Conservation (phyloP, 2,888 invertebrate species). For the Notocelia uddmanniana region DNA sequence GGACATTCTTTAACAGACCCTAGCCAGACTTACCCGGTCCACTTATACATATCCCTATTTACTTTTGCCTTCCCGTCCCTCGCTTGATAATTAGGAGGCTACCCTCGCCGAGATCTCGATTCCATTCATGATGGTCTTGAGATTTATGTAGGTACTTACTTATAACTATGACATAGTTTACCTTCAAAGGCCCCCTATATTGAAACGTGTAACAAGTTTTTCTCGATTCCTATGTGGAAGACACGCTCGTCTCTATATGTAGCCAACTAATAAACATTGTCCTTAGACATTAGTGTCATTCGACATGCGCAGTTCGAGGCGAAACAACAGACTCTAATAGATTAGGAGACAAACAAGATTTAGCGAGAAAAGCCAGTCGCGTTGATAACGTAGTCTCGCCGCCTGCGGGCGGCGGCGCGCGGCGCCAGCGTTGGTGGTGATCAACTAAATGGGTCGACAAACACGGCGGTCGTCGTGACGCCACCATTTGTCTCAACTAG, state of each 20-base stretch:
- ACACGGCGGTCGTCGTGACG: conserved; percentile 69
- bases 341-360: conserved; percentile 41
- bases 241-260: neutral
- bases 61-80: conserved; percentile 60
- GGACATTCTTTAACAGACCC: conserved; percentile 80
- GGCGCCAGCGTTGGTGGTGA: conserved; percentile 57
- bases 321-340: conserved; percentile 35
- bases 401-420: conserved; percentile 31
- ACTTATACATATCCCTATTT: conserved; percentile 59
- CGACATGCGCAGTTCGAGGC: conserved; percentile 12
- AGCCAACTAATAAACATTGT: conserved; percentile 14
- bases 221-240: neutral
- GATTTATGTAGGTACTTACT: no score
- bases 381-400: conserved; percentile 40
- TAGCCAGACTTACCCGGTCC: conserved; percentile 67
- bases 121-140: conserved; percentile 28
- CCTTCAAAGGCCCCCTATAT: neutral
- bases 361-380: conserved; percentile 35
- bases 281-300: conserved; percentile 34
- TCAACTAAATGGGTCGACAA: conserved; percentile 74
- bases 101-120: conserved; percentile 19
- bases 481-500: conserved; percentile 76
- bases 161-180: conserved; percentile 14
- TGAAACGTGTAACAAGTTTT: conserved; percentile 17
- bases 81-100: conserved; percentile 36